Base-by-base conservation (phyloP, 1,140 invertebrate genomes). In the Leptinotarsa defecta region DNA sequence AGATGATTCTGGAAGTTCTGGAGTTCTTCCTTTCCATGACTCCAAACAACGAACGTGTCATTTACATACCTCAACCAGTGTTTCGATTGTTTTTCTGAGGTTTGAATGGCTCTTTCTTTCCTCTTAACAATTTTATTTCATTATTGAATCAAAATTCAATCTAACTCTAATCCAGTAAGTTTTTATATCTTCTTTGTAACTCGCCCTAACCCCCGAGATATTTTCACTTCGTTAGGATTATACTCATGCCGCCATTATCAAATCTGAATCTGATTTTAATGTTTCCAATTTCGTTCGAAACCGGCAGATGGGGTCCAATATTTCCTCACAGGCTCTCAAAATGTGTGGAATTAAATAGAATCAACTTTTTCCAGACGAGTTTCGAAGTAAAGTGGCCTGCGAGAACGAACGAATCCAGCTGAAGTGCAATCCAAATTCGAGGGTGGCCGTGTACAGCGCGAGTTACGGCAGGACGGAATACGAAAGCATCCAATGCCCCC, bases 391-490 rank as follows among this genome's bases (percentile, higher is more conserved):
- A 88, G 93, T 96, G 68, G 94, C 93, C 20, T 98, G 96, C 85
- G 94, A 97, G 85, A 95, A 95, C 82, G 94, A 97, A 77, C 89
- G 92, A 76, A 90, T 96, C 75, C 92, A 94, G 85, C 89, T 96
- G 82, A 90, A 91, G 80, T 95, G 94, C 86, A 92, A 93, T 85
- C 93, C 93, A 24, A 92, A 93, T 83, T 91, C 92, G 1, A 89
- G 96, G 80, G 92, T 98, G 6, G 95, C 94, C 20, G 92, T 98
- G 77, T 97, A 95, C 86, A 95, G 94, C 57, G 95, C 95, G 8
- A 93, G 93, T 82, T 98, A 95, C 85, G 95, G 96, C 11, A 89
- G 95, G 73, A 95, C 94, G 0, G 92, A 95, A 84, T 94, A 94
- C 82, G 95, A 96, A 81, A 95, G 93, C 74, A 90, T 95, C 77